phyloP scores from a whole-genome alignment of 1,140 invertebrate species.

The Drosophila lowei region DNA sequence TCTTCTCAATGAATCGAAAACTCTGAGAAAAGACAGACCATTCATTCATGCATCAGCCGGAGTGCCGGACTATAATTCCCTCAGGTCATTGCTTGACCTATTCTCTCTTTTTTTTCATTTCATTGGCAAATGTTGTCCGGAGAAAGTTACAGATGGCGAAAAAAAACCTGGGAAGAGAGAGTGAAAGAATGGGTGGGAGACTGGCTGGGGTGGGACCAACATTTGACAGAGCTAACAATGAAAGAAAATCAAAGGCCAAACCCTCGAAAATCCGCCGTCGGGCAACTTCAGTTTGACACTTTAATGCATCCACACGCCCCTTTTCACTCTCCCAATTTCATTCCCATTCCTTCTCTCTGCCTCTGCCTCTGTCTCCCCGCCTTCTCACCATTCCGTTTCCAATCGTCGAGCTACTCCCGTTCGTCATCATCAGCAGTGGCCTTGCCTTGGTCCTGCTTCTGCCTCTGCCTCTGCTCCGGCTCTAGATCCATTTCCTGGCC shows the following conservation, averaged over 20 bases:
- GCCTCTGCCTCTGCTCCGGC: background rate
- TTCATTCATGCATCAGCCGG: constrained; percentile 27
- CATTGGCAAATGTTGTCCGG: constrained; percentile 32
- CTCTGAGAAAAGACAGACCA: background rate
- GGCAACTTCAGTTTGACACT: constrained; percentile 63
- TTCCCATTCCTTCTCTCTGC: background rate
- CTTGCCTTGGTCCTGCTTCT: constrained; percentile 1
- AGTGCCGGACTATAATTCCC: constrained; percentile 7
- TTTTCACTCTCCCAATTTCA: background rate
- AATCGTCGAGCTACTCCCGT: no score
- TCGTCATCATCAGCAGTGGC: constrained; percentile 4
- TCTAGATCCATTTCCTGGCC: no score
- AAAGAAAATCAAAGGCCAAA: constrained; percentile 57
- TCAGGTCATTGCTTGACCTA: constrained; percentile 5
- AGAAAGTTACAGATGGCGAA: background rate
- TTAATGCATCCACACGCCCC: constrained; percentile 49
- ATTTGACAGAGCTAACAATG: constrained; percentile 27
- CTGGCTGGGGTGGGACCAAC: no score
- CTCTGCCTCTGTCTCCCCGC: background rate
- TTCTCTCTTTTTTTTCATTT: background rate
- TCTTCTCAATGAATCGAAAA: background rate
- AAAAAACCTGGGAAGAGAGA: background rate
- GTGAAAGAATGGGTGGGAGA: background rate
- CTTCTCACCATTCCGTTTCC: background rate
- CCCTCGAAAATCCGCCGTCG: constrained; percentile 33